Evolutionary conservation across 2,797 vertebrate species (phyloP), one percentile per base, ranked within the genome.

Genomic region (Platalea minor): DNA sequence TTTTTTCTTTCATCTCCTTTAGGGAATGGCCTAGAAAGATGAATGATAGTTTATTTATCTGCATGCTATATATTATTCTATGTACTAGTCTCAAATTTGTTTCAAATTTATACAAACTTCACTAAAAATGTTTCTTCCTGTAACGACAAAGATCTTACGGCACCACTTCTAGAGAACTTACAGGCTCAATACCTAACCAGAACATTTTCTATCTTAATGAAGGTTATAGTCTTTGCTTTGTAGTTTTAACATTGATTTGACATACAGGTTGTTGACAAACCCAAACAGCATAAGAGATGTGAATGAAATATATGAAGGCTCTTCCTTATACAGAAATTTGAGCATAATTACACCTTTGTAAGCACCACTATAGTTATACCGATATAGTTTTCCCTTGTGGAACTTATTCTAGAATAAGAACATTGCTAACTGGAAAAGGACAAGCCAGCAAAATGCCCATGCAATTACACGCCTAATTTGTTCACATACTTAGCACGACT

Each of bases 1-100:
- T 98, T 98, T 96, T 99, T 99, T 33, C 99, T 98, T 97, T 99
- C 99, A 3, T 99, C 99, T 9, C 99, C 99, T 97, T 99, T 99
- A 24, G 99, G 99, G 92, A 98, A 99, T 8, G 99, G 99, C 97
- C 99, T 99, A 96, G 60, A 84, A 94, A 97, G 57, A 72, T 37
- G 19, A 89, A 96, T 8, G 39, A 43, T 17, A 56, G 48, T 80
- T 81, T 64, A 37, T 56, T 89, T 72, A 59, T 25, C 41, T 85
- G 19, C 21, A 63, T 46, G 24, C n/a, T 46, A 57, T 5, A 4
- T 29, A 50, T 56, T 72, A 76, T 10, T 72, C 24, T 54, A 39
- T 10, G 29, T 17, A 60, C 7, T 48, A 72, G 29, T 21, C 57
- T 89, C n/a, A 50, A 67, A 50, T 82, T 69, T 67, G 10, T 78